These are phyloP conservation scores for Arrhopalites spinosus DNA, from an alignment of 2,888 invertebrate genomes.

Conservation along the genomic window DNA sequence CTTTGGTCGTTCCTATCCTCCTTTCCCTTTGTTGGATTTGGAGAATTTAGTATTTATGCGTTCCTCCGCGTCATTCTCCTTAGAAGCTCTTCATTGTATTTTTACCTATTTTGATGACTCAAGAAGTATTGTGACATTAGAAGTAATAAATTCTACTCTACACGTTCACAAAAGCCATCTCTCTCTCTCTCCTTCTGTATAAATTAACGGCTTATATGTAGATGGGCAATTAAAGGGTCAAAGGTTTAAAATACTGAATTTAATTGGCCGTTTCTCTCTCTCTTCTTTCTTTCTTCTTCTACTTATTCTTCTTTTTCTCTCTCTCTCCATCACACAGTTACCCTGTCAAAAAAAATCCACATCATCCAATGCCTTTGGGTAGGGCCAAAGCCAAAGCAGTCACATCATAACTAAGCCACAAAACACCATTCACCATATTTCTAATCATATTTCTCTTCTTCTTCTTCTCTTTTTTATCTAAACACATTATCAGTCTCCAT, in stretches of 20 bases:
- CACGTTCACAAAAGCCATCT: constrained; percentile 7
- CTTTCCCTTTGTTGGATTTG: not conserved
- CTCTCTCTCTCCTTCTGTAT: constrained; percentile 19
- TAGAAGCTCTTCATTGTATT: constrained; percentile 24
- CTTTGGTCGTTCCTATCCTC: not conserved
- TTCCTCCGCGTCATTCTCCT: not conserved
- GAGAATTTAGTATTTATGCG: not conserved
- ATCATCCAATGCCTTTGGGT: not conserved
- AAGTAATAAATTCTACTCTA: constrained; percentile 20
- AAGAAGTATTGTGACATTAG: constrained; percentile 28
- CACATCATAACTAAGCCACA: no score
- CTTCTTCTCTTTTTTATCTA: no score
- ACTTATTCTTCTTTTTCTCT: not conserved
- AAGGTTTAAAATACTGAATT: constrained; percentile 20
- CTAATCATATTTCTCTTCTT: no score
- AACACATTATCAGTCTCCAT: no score
- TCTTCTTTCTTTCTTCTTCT: constrained; percentile 9
- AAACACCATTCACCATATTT: not conserved
- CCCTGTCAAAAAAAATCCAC: no score
- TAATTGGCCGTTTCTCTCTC: constrained; percentile 24
- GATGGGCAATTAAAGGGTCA: constrained; percentile 36
- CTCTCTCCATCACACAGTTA: not conserved
- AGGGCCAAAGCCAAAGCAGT: not conserved
- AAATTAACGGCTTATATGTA: constrained; percentile 35
- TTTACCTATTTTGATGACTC: constrained; percentile 33